Percentiles rank a stretch among this genome's conserved stretches.
Evolutionary conservation across 37 sponge, comb jelly and placozoan genomes (phyloP).

Genomic region (Hormiphora californensis): DNA sequence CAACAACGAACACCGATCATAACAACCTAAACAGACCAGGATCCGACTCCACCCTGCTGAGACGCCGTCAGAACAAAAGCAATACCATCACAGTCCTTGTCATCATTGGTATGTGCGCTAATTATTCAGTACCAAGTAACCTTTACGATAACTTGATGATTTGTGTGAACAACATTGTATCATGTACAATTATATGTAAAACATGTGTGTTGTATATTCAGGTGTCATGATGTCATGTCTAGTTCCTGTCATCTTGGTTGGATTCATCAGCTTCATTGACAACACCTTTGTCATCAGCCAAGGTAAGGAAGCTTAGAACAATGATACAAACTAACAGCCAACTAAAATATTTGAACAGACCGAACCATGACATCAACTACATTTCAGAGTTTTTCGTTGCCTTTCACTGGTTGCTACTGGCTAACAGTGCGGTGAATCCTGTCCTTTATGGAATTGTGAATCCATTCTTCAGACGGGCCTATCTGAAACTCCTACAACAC

Average conservation of each 20-base stretch:
- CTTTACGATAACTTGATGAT: background rate
- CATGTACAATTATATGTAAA: background rate
- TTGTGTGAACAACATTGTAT: background rate
- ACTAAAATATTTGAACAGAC: too few species aligned
- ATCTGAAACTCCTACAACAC: background rate
- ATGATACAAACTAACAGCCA: too few species aligned
- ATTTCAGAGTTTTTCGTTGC: constrained; percentile 44
- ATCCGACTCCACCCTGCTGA: background rate
- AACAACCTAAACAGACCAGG: background rate
- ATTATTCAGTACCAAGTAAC: background rate
- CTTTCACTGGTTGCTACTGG: constrained; percentile 48
- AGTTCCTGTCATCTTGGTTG: background rate
- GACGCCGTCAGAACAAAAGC: constrained; percentile 23
- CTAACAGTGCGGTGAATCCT: constrained; percentile 44
- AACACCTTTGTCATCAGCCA: background rate
- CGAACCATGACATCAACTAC: background rate
- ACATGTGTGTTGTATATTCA: background rate
- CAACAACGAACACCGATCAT: too few species aligned
- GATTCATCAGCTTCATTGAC: constrained; percentile 48
- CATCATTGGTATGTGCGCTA: constrained; percentile 6
- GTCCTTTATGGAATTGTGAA: constrained; percentile 46
- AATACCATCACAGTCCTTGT: constrained; percentile 19
- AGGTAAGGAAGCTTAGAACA: background rate
- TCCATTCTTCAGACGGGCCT: constrained; percentile 46
- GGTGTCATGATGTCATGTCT: constrained; percentile 54